Evolutionary conservation across 2,113 vertebrate genomes (phyloP).

Genomic region (Motacilla alba): DNA sequence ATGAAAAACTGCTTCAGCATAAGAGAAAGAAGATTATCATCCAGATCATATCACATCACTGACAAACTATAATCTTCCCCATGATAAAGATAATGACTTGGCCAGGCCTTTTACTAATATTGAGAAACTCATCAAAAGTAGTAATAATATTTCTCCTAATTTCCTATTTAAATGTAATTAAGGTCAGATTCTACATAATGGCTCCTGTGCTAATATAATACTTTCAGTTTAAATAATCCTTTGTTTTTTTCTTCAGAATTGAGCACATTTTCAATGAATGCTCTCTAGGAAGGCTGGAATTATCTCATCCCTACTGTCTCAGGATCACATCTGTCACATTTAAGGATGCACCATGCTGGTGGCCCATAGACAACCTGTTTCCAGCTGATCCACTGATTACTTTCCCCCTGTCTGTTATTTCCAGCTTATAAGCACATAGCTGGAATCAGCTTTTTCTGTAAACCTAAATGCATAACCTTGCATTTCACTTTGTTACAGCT

Average conservation of each 20-base stretch:
- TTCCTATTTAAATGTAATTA: neutral
- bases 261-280: neutral
- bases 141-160: neutral
- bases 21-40: neutral
- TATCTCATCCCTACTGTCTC: neutral
- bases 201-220: neutral
- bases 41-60: neutral
- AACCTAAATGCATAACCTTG: neutral
- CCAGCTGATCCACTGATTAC: conserved; percentile 27
- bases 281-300: neutral
- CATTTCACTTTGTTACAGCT: neutral
- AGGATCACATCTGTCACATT: neutral
- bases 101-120: neutral
- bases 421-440: neutral
- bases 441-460: neutral
- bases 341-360: neutral
- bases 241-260: neutral
- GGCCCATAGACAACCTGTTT: neutral
- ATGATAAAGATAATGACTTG: neutral
- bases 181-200: neutral
- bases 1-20: neutral
- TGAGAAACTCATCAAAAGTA: neutral
- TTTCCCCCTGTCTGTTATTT: neutral
- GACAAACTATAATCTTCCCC: neutral
- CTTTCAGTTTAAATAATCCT: neutral